Evolutionary conservation across 2,888 invertebrate species (phyloP).

Genomic region (Nomada goodeniana): DNA sequence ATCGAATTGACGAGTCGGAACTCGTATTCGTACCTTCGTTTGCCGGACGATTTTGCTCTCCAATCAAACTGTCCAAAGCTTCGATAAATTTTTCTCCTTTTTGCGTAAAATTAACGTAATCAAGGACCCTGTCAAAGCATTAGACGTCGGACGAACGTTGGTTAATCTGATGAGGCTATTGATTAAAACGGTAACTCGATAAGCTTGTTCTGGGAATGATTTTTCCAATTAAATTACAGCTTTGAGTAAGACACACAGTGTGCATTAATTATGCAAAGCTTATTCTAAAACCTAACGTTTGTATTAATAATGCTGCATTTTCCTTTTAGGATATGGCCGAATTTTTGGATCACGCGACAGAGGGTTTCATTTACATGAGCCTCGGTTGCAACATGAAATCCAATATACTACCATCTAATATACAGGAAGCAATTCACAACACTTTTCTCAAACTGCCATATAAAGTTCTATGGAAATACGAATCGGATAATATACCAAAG

Average conservation of each 20-base stretch:
- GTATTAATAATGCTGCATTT: not conserved
- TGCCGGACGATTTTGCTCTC: not conserved
- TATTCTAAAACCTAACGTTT: not conserved
- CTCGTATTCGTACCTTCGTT: not conserved
- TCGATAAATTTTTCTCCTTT: not conserved
- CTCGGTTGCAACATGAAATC: conserved; percentile 65
- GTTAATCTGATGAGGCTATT: not conserved
- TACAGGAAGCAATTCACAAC: conserved; percentile 53
- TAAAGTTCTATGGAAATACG: conserved; percentile 70
- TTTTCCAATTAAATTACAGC: not conserved
- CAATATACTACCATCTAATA: conserved; percentile 30
- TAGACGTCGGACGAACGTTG: not conserved
- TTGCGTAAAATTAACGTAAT: not conserved
- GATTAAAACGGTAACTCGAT: not conserved
- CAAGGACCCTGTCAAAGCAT: not conserved
- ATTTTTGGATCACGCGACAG: conserved; percentile 62
- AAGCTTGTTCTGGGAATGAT: not conserved
- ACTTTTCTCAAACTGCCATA: conserved; percentile 65
- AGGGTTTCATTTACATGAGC: conserved; percentile 73
- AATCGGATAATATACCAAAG: conserved; percentile 44
- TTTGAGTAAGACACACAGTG: not conserved
- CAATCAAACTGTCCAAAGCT: not conserved
- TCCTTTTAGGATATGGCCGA: conserved; percentile 56
- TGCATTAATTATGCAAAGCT: not conserved
- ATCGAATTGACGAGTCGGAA: not conserved